These are phyloP conservation scores for Nixonia krombeini DNA, from an alignment of 1,140 invertebrate species.

Conservation along the genomic window DNA sequence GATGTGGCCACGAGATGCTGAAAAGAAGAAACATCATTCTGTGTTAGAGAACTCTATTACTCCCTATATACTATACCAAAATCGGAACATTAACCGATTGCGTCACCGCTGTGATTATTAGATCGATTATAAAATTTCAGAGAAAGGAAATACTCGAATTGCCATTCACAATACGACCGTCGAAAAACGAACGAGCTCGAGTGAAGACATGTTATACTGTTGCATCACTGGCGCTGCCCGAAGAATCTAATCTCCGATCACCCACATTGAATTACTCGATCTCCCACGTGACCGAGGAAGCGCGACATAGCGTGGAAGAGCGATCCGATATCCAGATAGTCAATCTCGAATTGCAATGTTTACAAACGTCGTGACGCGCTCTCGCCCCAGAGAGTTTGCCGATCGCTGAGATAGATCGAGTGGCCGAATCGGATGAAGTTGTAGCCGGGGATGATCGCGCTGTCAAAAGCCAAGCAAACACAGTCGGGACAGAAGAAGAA, in stretches of 20 bases:
- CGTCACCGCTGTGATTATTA: no score
- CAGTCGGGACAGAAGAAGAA: background rate
- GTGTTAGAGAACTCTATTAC: no score
- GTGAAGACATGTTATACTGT: no score
- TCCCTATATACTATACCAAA: no score
- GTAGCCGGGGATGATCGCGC: conserved; percentile 24
- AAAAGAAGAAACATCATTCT: conserved; percentile 27
- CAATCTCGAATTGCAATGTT: conserved; percentile 58
- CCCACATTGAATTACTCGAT: background rate
- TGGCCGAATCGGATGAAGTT: conserved; percentile 33
- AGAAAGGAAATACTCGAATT: no score
- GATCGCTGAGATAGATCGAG: conserved; percentile 38
- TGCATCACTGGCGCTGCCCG: no score
- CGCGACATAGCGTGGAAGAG: conserved; percentile 12
- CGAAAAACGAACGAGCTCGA: no score
- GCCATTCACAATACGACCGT: no score
- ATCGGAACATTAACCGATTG: no score
- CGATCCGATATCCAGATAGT: conserved; percentile 40
- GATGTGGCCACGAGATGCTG: conserved; percentile 24
- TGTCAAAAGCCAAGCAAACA: conserved; percentile 40
- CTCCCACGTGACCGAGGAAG: conserved; percentile 5
- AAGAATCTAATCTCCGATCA: background rate
- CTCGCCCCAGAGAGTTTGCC: no score
- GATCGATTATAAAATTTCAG: no score
- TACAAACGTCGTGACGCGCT: conserved; percentile 47